Base-by-base conservation (phyloP, 2,888 invertebrate species). In the Diarsia dahlii region DNA sequence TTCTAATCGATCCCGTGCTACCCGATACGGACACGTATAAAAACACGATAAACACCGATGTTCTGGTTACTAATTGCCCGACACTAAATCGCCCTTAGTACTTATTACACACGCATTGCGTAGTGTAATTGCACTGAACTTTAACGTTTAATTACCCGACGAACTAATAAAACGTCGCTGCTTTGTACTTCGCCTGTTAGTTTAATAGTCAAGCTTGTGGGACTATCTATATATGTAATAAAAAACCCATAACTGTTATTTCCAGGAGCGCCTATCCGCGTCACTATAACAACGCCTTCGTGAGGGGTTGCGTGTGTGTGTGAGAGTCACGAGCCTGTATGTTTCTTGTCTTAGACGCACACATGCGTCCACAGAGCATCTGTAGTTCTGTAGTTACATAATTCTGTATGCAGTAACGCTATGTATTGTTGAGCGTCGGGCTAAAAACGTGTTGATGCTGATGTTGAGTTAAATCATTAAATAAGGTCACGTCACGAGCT, bases 251-350 rank as follows among this genome's bases (percentile, higher is more conserved):
- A 87, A 87, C 89, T 84, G 87, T 88, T 89, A 87, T 88, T 85
- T 89, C 85, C 80, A 87, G 80, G 86, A 85, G 78, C 85, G 84
- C 86, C 81, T 87, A 89, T 90, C 88, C 90, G 87, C 90, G 88
- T 90, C 86, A 88, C 87, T 90, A 84, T 87, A 88, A 87, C 85
- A 82, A 84, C 86, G 85, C 86, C 82, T 87, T 85, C 84, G 85
- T 72, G 65, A 56, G 52, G 56, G 46, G n/a, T 80, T 79, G 0
- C 48, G 78, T 45, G 39, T 85, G 39, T 85, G 90, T 92, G 90
- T 90, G 91, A 87, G 76, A 90, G 90, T 92, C 92, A 92, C 91
- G 91, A 90, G 84, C 85, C 82, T 82, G 80, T 89, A 82, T 89
- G 88, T 89, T 89, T 86, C 82, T 78, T 77, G 87, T 87, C 81